Evolutionary conservation across 92 coral and sea anemone species (phyloP), one percentile per base, ranked within the genome.

Genomic region (Parazoanthus darwini): DNA sequence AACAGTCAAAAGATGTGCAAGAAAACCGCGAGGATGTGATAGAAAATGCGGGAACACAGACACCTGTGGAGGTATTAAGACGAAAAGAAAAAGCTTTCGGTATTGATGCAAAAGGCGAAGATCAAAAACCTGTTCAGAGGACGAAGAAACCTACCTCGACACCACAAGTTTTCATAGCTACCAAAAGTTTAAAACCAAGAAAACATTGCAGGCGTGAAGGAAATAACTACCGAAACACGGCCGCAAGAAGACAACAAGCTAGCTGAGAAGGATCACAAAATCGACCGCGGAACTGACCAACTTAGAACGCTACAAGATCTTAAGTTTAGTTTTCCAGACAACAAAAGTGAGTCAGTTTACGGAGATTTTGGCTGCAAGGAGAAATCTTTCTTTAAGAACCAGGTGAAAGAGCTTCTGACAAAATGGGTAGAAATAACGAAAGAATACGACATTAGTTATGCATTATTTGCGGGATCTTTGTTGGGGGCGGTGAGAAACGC

Each of bases 401-500:
- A 81, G 59, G 15, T 81, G 14, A 81, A 81, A 59, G 85, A 56
- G 26, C 50, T 81, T 22, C 58, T 81, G 0, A 81, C 74, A 7
- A 59, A 35, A 20, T 81, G 85, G 85, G 33, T 58, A 20, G 29
- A 37, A 56, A 25, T 81, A 35, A 36, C 85, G 5, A 36, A 18
- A 22, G 15, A 56, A 59, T 16, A 81, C 37, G 59, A 58, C 5
- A 81, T 81, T 37, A 59, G 85, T 8, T 81, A 81, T n/a, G 67
- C 51, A 23, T 20, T 81, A 0, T 81, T 81, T 81, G 85, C 85
- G 0, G 85, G 85, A 8, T 35, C 85, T 22, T 37, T 81, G 26
- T 48, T 81, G 72, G 85, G 85, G 48, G 85, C 85, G 11, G 70
- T 81, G 13, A 36, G 85, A 59, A 81, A 81, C 4, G 85, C 72